phyloP scores from a whole-genome alignment of 2,888 invertebrate genomes.

The Leucoma salicis region DNA sequence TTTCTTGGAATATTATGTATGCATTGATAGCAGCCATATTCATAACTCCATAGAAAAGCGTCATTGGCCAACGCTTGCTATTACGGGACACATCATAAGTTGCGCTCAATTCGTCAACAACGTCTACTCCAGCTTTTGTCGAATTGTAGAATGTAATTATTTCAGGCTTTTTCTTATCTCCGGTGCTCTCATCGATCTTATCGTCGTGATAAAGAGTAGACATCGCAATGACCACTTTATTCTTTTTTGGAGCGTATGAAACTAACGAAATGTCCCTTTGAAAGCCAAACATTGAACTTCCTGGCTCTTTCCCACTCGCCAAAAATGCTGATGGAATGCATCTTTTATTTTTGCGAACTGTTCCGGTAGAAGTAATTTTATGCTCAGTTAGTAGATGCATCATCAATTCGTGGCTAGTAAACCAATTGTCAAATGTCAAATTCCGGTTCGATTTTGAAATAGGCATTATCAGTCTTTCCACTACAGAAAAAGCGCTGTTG shows the following conservation, averaged over 20 bases:
- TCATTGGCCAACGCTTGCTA: not conserved
- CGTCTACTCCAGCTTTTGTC: not conserved
- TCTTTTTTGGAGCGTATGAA: conserved; percentile 10
- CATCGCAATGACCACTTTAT: conserved; percentile 2
- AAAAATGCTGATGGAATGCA: conserved; percentile 11
- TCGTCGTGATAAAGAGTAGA: conserved; percentile 5
- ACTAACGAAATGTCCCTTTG: too few species aligned
- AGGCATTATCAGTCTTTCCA: conserved; percentile 11
- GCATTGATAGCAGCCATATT: not conserved
- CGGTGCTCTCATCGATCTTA: conserved; percentile 5
- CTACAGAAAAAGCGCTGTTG: conserved; percentile 12
- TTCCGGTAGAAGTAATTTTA: conserved; percentile 1
- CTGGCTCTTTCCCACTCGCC: conserved; percentile 5
- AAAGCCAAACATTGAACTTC: conserved; percentile 7
- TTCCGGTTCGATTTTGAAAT: conserved; percentile 9
- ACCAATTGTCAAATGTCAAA: conserved; percentile 17
- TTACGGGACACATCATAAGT: conserved; percentile 1
- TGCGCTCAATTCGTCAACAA: not conserved
- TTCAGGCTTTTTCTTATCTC: conserved; percentile 1
- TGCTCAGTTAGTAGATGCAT: conserved; percentile 4
- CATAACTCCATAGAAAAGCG: not conserved
- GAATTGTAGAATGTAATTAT: not conserved
- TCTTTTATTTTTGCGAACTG: conserved; percentile 5
- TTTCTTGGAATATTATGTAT: too few species aligned
- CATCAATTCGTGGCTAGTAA: conserved; percentile 6